Percentiles rank a stretch among this genome's conserved stretches.
Evolutionary conservation across 2,888 invertebrate species (phyloP).

Genomic region (Polyommatus iphigenia): DNA sequence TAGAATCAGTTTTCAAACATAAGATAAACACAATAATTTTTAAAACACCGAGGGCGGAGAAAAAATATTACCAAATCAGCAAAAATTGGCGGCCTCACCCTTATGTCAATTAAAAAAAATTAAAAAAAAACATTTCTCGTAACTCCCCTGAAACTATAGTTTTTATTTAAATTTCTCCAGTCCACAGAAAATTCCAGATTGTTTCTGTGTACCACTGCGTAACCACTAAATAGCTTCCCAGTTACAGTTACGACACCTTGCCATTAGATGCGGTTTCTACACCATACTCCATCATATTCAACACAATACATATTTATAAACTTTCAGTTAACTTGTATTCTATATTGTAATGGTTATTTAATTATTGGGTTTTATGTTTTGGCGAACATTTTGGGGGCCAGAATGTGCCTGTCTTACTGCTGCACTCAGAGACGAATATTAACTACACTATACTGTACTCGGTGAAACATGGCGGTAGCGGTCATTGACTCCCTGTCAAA

Average conservation of each 20-base stretch:
- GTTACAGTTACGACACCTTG: not conserved
- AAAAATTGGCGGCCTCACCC: too few relatives aligned
- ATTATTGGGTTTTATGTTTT: not conserved
- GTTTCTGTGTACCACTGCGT: not conserved
- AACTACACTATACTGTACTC: too few relatives aligned
- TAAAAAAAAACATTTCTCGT: too few relatives aligned
- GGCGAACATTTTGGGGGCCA: not conserved
- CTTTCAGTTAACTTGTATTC: not conserved
- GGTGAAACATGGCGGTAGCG: too few relatives aligned
- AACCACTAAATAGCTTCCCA: conserved; percentile 3
- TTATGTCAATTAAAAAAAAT: too few relatives aligned
- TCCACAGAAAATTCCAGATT: not conserved
- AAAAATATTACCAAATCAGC: too few relatives aligned
- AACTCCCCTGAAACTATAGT: too few relatives aligned
- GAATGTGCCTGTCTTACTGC: not conserved
- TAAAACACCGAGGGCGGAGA: too few relatives aligned
- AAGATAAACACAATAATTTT: too few relatives aligned
- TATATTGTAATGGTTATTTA: not conserved
- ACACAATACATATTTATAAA: conserved; percentile 7
- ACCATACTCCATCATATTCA: not conserved
- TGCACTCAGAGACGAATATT: too few relatives aligned
- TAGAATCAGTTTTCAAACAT: too few relatives aligned
- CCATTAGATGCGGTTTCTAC: conserved; percentile 24
- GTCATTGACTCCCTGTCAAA: too few relatives aligned
- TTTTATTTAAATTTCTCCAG: not conserved